Evolutionary conservation across 2,113 vertebrate species (phyloP).

Genomic region (Calidris pygmaea): DNA sequence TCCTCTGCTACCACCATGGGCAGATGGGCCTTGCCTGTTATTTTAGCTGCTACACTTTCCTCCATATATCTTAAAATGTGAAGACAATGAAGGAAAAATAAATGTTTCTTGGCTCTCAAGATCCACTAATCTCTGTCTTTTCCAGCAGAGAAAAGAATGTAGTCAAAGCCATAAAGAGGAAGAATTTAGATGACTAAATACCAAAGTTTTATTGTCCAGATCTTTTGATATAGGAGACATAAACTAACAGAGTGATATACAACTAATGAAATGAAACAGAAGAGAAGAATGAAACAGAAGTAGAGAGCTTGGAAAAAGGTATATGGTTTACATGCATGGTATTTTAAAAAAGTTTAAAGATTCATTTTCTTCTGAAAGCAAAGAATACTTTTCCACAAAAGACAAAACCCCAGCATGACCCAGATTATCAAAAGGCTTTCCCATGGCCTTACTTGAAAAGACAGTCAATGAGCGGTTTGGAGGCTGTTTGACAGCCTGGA

Average conservation of each 20-base stretch:
- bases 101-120: not conserved
- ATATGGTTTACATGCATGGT: not conserved
- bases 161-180: not conserved
- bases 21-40: not conserved
- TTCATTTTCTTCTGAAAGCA: not conserved
- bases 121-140: not conserved
- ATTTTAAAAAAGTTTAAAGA: not conserved
- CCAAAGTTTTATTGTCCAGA: not conserved
- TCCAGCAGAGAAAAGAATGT: not conserved
- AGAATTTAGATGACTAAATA: not conserved
- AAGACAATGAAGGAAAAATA: not conserved
- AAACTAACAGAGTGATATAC: not conserved
- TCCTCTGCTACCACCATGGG: not conserved
- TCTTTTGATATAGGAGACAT: not conserved
- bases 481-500: conserved; percentile 19
- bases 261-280: not conserved
- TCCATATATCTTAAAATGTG: not conserved
- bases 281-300: not conserved
- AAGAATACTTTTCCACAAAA: not conserved
- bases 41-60: not conserved
- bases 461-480: not conserved
- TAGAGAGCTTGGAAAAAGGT: not conserved
- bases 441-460: not conserved
- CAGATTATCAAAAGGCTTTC: not conserved
- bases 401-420: not conserved